Conservation (phyloP, 2,113 vertebrate genomes). For the Nesoenas mayeri region DNA sequence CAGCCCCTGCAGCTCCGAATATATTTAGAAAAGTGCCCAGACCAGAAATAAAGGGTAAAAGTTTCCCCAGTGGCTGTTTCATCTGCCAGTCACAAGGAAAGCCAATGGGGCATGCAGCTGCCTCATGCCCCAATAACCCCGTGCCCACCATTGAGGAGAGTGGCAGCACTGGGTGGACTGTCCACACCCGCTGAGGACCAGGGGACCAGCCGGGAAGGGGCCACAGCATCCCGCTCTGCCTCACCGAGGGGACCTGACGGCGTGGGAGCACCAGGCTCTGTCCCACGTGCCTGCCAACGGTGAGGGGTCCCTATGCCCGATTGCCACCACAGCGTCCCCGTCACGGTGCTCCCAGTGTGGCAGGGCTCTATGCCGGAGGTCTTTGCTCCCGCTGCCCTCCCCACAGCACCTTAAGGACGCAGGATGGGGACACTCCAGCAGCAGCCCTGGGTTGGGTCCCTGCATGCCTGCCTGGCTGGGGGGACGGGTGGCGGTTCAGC, state of each 20-base stretch:
- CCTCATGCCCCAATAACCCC: not conserved
- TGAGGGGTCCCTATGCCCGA: not conserved
- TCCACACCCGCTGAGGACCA: not conserved
- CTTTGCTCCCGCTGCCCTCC: not conserved
- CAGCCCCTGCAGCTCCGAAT: conserved; percentile 52
- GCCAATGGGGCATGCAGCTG: not conserved
- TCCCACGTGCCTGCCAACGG: accelerated
- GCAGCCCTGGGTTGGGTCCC: not conserved
- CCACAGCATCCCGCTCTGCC: not conserved
- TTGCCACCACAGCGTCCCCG: accelerated
- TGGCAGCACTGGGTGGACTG: not conserved
- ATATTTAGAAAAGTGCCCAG: conserved; percentile 66
- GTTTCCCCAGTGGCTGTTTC: conserved; percentile 11
- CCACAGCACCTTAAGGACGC: accelerated
- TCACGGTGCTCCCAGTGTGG: accelerated
- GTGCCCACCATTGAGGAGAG: accelerated
- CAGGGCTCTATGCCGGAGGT: not conserved
- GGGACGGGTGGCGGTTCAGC: accelerated
- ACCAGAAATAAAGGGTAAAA: conserved; percentile 62
- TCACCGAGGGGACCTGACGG: accelerated
- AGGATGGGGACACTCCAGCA: not conserved
- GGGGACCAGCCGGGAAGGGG: not conserved
- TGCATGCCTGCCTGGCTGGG: accelerated
- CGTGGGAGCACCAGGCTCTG: not conserved
- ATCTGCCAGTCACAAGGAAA: conserved; percentile 30